Evolutionary conservation across 2,113 vertebrate genomes (phyloP).

Genomic region (Chroicocephalus ridibundus): DNA sequence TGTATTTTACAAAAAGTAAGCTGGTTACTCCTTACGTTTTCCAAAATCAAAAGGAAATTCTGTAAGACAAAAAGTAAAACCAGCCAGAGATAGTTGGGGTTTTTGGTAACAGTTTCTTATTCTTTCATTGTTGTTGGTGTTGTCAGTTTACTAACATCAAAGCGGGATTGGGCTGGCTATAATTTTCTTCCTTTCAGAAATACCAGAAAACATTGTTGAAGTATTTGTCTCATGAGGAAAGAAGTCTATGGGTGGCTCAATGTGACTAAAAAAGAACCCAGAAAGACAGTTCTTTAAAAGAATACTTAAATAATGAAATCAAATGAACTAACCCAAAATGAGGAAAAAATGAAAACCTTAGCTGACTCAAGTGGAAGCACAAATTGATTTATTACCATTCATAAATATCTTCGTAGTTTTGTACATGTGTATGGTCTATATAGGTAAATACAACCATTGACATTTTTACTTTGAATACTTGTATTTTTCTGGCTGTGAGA

Average conservation of each 20-base stretch:
- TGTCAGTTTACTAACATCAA: neutral
- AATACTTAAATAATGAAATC: neutral
- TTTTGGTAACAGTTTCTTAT: neutral
- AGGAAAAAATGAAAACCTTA: neutral
- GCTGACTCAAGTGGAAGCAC: neutral
- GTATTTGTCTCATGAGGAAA: neutral
- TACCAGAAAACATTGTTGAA: neutral
- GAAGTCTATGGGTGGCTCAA: neutral
- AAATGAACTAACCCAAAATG: neutral
- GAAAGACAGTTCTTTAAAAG: neutral
- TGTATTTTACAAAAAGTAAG: neutral
- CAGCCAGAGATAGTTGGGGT: neutral
- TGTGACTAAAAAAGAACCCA: neutral
- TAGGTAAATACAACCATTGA: neutral
- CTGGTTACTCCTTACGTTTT: neutral
- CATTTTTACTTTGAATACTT: neutral
- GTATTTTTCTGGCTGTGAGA: neutral
- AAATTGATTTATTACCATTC: neutral
- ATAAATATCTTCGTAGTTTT: neutral
- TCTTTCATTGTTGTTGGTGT: neutral
- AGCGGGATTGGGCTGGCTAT: neutral
- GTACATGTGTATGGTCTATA: neutral
- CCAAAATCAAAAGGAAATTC: neutral
- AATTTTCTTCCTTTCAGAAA: neutral
- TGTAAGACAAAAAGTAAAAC: neutral